Evolutionary conservation across 2,888 invertebrate genomes (phyloP), one percentile per base, ranked within the genome.

Genomic region (Noctua fimbriata): DNA sequence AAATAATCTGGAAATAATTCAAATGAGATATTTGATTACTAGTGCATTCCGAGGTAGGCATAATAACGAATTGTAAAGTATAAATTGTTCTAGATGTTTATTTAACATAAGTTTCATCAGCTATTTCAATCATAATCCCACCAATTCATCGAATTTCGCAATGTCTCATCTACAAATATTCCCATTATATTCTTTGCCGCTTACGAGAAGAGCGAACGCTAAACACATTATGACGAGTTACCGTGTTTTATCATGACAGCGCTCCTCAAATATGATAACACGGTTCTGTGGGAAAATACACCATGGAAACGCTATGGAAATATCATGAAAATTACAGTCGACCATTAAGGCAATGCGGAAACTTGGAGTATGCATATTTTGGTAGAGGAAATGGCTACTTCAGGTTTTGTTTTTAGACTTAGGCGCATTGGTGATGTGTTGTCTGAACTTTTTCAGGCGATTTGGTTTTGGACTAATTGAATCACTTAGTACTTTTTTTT

Each of bases 171-270:
- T 88, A n/a, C 14, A 12, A 41, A 44, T 1, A 9, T 73, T 44
- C 32, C 2, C n/a, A 49, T 44, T 83, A 81, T 93, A 92, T 82
- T 95, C 95, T 95, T 91, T 94, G 94, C 0, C 83, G 47, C 66
- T 73, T 81, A 84, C 78, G 86, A 86, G 88, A 90, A 88, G 85
- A 90, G 92, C 89, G 89, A 91, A 91, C 90, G 91, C 92, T 95
- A 94, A 95, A 94, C 94, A 92, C 93, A 94, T 96, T 95, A 96
- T 93, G 94, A 94, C 94, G 93, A 93, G 94, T 92, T 93, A 91
- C 92, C 91, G 82, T 88, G 91, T 90, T 90, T 87, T 90, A 92
- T 93, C 93, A 93, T 92, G 92, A 91, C 83, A 89, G 86, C 83
- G 84, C 84, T 85, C 88, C 89, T 87, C 91, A 91, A 92, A 92